phyloP scores from a whole-genome alignment of 2,113 vertebrate species.

The Odocoileus hemionus region DNA sequence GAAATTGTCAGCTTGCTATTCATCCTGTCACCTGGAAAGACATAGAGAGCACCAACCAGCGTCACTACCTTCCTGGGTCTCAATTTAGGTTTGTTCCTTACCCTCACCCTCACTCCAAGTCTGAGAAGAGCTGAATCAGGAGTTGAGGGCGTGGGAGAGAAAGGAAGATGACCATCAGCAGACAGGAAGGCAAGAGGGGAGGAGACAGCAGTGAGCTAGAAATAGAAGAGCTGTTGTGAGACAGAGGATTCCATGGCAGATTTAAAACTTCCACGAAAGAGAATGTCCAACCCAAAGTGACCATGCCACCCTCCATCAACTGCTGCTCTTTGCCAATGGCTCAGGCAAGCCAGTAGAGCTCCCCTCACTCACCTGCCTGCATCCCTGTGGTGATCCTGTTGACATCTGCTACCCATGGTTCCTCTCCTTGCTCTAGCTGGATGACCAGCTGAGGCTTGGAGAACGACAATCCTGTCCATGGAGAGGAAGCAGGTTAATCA shows the following conservation, averaged over 20 bases:
- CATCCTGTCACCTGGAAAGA: background rate
- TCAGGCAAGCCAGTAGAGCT: background rate
- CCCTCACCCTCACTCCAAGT: background rate
- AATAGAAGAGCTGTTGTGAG: background rate
- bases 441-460: constrained; percentile 52
- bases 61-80: background rate
- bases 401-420: background rate
- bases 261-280: background rate
- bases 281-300: background rate
- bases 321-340: background rate
- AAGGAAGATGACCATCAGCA: background rate
- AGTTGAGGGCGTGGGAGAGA: background rate
- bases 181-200: background rate
- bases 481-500: background rate
- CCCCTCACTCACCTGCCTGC: background rate
- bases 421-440: constrained; percentile 38
- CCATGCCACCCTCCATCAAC: background rate
- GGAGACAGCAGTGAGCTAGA: background rate
- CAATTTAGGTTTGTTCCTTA: background rate
- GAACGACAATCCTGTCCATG: background rate
- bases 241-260: background rate
- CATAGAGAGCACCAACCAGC: background rate
- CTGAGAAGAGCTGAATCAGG: background rate
- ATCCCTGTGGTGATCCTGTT: background rate
- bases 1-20: background rate